A percentile compares a stretch with the other conserved stretches of the same genome.
Conservation (phyloP, 2,888 invertebrate genomes). For the Drosophila paramelanica region DNA sequence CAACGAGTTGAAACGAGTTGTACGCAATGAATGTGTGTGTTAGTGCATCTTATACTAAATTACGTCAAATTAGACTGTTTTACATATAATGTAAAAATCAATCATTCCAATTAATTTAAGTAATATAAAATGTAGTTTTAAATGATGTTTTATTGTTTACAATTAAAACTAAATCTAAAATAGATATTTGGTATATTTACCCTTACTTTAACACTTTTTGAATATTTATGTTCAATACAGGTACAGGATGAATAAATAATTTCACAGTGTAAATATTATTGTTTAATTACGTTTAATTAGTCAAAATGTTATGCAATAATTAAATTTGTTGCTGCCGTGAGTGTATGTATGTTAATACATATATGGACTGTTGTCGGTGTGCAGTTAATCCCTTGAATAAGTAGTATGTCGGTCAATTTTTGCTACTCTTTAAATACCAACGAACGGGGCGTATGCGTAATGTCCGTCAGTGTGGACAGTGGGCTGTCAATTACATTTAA, state of each 20-base stretch:
- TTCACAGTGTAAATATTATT: constrained; percentile 29
- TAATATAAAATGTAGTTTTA: too few relatives aligned
- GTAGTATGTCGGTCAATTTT: constrained; percentile 21
- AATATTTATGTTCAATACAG: too few relatives aligned
- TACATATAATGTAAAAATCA: too few relatives aligned
- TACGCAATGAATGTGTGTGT: not conserved
- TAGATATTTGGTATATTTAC: too few relatives aligned
- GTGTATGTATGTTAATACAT: constrained; percentile 1
- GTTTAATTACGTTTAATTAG: constrained; percentile 61
- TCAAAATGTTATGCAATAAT: constrained; percentile 32
- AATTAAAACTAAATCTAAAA: too few relatives aligned
- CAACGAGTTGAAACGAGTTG: not conserved
- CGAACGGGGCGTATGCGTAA: constrained; percentile 48
- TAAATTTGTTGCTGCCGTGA: constrained; percentile 8
- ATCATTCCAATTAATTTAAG: too few relatives aligned
- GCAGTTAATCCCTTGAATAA: constrained; percentile 35
- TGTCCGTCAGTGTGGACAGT: constrained; percentile 21
- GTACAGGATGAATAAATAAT: too few relatives aligned
- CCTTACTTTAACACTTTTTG: too few relatives aligned
- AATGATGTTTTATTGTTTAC: too few relatives aligned
- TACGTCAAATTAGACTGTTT: too few relatives aligned
- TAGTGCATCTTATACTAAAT: too few relatives aligned
- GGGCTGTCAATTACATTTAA: constrained; percentile 57
- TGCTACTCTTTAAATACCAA: constrained; percentile 36
- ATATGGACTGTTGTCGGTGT: not conserved